Evolutionary conservation across 2,888 invertebrate species (phyloP), one percentile per base, ranked within the genome.

Genomic region (Tupiocoris notatus): DNA sequence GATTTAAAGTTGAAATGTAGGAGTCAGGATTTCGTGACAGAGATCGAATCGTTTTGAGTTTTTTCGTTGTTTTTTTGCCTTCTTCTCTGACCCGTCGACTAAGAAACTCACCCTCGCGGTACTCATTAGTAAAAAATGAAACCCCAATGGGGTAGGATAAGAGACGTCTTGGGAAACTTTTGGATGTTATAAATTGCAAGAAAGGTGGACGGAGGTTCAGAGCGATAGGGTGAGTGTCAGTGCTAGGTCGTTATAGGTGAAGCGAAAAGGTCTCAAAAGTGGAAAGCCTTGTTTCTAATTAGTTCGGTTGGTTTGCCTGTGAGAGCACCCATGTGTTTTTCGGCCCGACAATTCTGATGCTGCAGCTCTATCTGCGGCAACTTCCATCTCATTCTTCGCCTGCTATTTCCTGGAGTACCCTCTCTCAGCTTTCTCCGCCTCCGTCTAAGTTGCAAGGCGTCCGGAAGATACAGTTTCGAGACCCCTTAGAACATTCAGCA

Each of bases 281-380:
- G 67, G 67, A 67, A 67, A 67, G 22, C 54, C 67, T 67, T 67
- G 67, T 67, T 54, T 54, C 56, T 67, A 67, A 67, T 67, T 67
- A 67, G 67, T 67, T 22, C 67, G 67, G 67, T 21, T 67, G 67
- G 67, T 67, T 67, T 67, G 67, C 67, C 54, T 67, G 65, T 65
- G 67, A 67, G 67, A 39, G 67, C 23, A 21, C 67, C 21, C 67
- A 57, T 67, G 57, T 67, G 67, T 57, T 39, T 25, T n/a, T 17
- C 64, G 64, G 18, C 25, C 24, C n/a, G 24, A 61, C 20, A n/a
- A n/a, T 59, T n/a, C 16, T 59, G n/a, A 18, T n/a, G 7, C n/a
- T 64, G 39, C 6, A n/a, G n/a, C n/a, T n/a, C n/a, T n/a, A n/a
- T n/a, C n/a, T n/a, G n/a, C n/a, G n/a, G n/a, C n/a, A n/a, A n/a